Base-by-base conservation (phyloP, 2,888 invertebrate genomes). In the Theretra japonica region DNA sequence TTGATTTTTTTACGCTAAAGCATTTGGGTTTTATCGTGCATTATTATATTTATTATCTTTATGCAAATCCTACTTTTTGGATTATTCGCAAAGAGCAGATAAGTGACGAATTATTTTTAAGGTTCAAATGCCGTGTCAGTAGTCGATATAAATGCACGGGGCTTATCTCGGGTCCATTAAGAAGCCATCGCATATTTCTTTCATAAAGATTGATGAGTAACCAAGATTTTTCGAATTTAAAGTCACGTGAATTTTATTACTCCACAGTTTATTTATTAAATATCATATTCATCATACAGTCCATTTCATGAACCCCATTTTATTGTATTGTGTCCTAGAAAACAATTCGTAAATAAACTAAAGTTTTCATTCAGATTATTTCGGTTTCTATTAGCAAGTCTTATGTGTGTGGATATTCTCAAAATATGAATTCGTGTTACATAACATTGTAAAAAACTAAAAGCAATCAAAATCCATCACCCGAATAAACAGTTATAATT, bases 21-120 rank as follows among this genome's bases (percentile, higher is more conserved):
- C 41, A 25, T 65, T 65, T 41, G 23, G 48, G 33, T 65, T 65
- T 65, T 65, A 65, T 65, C 65, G 48, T 2, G 6, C n/a, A n/a
- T n/a, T n/a, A 15, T 23, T 23, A 17, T 41, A 60, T 65, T 48
- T 65, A 65, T 65, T 23, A 1, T 23, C 23, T 65, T 65, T 65
- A 65, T 23, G 65, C 17, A 17, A 23, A 23, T 23, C 6, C 23
- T 65, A 48, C 23, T 25, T 65, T 23, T 48, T n/a, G 6, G n/a
- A 23, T 21, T 23, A 15, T 23, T 48, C 1, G 2, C 8, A 23
- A 15, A 48, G 23, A 23, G 48, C 65, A 65, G 65, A 65, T 65
- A 65, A 65, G 48, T 65, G 23, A 41, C 17, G 23, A 53, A 53
- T 53, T 60, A 65, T 58, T 58, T 58, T 58, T 23, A 58, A 25